phyloP scores from a whole-genome alignment of 2,888 invertebrate species.

The Drosophila basisetae region DNA sequence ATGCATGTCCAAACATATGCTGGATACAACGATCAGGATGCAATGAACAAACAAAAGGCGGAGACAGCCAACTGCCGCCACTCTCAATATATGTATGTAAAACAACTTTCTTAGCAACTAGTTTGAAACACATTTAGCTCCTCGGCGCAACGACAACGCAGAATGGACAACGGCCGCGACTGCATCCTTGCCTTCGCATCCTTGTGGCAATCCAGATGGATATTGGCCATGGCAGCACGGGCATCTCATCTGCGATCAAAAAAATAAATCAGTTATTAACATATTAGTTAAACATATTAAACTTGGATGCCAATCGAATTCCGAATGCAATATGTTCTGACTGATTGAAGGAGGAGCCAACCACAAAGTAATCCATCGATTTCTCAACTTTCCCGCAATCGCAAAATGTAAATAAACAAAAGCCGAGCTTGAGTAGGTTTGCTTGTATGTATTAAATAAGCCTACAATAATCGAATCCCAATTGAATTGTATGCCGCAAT shows the following conservation, averaged over 20 bases:
- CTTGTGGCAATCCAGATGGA: conserved; percentile 59
- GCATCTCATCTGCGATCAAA: conserved; percentile 41
- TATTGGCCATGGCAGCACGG: conserved; percentile 43
- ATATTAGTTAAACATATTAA: neutral
- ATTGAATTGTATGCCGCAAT: too few species aligned
- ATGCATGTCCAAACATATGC: conserved; percentile 25
- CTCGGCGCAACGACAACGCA: neutral
- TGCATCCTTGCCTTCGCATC: conserved; percentile 31
- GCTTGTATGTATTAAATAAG: too few species aligned
- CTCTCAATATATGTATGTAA: conserved; percentile 11
- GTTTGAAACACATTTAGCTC: conserved; percentile 34
- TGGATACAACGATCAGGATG: conserved; percentile 22
- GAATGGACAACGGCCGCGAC: neutral
- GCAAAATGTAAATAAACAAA: too few species aligned
- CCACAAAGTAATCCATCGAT: too few species aligned
- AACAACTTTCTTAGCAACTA: conserved; percentile 37
- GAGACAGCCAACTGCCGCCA: conserved; percentile 6
- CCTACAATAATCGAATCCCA: too few species aligned
- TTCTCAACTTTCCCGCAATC: too few species aligned
- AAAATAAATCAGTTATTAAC: neutral
- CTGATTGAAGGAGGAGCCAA: too few species aligned
- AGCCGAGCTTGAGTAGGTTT: too few species aligned
- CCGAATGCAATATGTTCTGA: too few species aligned
- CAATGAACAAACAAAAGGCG: conserved; percentile 38
- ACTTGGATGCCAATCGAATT: too few species aligned